Conservation (phyloP, 1,140 invertebrate genomes). For the Stenopsyche tienmushanensis region DNA sequence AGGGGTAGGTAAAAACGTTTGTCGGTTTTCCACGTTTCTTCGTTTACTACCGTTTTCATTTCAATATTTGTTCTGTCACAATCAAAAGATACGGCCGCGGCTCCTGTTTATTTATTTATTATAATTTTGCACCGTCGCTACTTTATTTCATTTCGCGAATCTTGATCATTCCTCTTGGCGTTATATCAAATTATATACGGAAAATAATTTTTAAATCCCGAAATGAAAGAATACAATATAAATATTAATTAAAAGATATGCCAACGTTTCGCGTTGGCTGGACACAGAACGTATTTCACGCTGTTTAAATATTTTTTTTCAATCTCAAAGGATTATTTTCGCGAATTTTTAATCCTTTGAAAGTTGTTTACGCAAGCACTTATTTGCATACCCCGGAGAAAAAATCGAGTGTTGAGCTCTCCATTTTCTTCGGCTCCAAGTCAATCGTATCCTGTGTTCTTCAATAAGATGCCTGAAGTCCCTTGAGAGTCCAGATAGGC, state of each 20-base stretch:
- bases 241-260: background rate
- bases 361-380: no score
- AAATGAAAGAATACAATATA: background rate
- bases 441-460: background rate
- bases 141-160: no score
- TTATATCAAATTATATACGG: no score
- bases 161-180: no score
- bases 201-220: no score
- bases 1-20: conserved; percentile 9
- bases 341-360: no score
- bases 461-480: background rate
- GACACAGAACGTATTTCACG: no score
- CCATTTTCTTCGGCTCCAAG: no score
- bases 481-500: conserved; percentile 29
- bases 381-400: no score
- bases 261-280: background rate
- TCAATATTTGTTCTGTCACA: conserved; percentile 31
- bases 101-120: background rate
- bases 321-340: no score
- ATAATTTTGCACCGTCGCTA: background rate
- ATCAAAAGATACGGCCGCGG: conserved; percentile 29
- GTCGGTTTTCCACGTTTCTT: conserved; percentile 17
- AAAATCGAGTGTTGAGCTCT: no score
- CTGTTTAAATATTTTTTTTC: no score
- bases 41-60: conserved; percentile 21